Evolutionary conservation across 2,888 invertebrate genomes (phyloP), one percentile per base, ranked within the genome.

Genomic region (Tetheella fluctuosa): DNA sequence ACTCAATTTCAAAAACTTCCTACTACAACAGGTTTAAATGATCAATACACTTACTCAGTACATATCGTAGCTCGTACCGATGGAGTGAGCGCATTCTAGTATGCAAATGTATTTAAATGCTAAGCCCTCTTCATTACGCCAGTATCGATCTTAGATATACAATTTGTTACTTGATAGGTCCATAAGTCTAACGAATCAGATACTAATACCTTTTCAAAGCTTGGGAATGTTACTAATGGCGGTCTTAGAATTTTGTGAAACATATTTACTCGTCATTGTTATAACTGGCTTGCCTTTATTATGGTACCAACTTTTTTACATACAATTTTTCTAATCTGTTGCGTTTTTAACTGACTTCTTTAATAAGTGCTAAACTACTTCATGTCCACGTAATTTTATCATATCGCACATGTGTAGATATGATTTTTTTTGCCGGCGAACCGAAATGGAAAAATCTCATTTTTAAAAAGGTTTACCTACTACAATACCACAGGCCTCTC

Each of bases 51-150:
- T 48, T 20, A 48, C 48, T 20, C 17, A 42, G 42, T 48, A 17
- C 20, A 10, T 48, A 55, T 4, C 17, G 17, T 28, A 54, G 59
- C 59, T 60, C 60, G 65, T 63, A 69, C 65, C 73, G 79, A 75
- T 77, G 72, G 85, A 88, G 80, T 81, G 85, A 86, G 84, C 88
- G 91, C 90, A 90, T 91, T 89, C 93, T 90, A 91, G 90, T 91
- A 93, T 93, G 93, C 93, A 90, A 93, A 93, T 93, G 89, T 93
- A 92, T 93, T 93, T 91, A 93, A 93, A 93, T 93, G 88, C 84
- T 89, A 87, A 91, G 89, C 90, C 91, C 91, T 92, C 92, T 93
- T 93, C 92, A 92, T 92, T 93, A 92, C 91, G 84, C 79, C 82
- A 81, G 88, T 89, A 92, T 93, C 91, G 93, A 92, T 92, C 92